These are phyloP conservation scores for Drosophila kokeensis DNA, from an alignment of 2,888 invertebrate genomes.

Conservation along the genomic window DNA sequence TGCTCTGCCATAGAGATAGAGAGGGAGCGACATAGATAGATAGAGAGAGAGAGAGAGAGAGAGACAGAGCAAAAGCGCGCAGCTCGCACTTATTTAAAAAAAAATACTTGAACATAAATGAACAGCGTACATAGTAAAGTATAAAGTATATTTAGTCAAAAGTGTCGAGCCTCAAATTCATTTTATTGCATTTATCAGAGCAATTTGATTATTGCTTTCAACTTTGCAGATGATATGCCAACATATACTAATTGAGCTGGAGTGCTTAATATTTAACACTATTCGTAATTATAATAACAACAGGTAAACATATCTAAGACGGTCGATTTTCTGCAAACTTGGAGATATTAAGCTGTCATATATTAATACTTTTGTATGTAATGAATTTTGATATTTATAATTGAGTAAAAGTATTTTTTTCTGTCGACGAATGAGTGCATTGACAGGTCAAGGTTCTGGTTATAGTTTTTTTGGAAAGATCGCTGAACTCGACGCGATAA, in stretches of 20 bases:
- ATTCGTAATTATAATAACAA: not conserved
- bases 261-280: not conserved
- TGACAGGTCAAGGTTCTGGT: slow-evolving; percentile 8
- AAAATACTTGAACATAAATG: slow-evolving; percentile 17
- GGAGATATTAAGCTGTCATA: not conserved
- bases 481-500: not conserved
- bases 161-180: slow-evolving; percentile 1
- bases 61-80: not conserved
- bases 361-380: not conserved
- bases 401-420: not conserved
- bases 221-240: not conserved
- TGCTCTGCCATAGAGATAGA: not conserved
- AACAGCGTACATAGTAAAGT: not conserved
- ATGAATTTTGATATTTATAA: not conserved
- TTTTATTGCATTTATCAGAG: not conserved
- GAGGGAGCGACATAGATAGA: not conserved
- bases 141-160: slow-evolving; percentile 6
- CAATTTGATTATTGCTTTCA: not conserved
- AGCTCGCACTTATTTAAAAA: slow-evolving; percentile 41
- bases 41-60: too few species aligned
- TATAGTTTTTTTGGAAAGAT: not conserved
- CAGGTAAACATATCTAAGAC: not conserved
- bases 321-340: not conserved
- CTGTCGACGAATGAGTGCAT: not conserved
- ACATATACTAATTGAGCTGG: not conserved